Evolutionary conservation across 2,113 vertebrate genomes (phyloP).

Genomic region (Dasyprocta punctata): DNA sequence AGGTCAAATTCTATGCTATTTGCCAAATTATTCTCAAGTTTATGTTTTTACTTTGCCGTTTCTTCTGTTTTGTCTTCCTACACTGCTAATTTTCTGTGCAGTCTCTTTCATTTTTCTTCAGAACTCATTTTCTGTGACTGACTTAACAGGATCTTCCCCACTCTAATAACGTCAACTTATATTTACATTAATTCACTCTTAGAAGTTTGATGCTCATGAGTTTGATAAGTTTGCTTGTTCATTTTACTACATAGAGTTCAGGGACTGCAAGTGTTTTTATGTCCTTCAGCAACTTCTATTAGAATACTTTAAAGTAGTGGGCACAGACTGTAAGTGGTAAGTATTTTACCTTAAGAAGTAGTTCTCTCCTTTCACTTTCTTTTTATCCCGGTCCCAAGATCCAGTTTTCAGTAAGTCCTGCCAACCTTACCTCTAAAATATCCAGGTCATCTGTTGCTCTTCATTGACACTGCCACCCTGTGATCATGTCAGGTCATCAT

Average conservation of each 20-base stretch:
- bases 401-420: neutral
- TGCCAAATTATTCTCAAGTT: conserved; percentile 28
- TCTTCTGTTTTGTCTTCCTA: conserved; percentile 25
- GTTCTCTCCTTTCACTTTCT: neutral
- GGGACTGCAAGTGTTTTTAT: neutral
- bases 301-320: conserved; percentile 5
- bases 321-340: neutral
- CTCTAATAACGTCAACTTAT: conserved; percentile 34
- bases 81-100: conserved; percentile 6
- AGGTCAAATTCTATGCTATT: neutral
- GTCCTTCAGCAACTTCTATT: neutral
- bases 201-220: neutral
- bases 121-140: conserved; percentile 37
- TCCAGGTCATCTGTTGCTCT: neutral
- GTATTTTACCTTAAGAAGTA: conserved; percentile 4
- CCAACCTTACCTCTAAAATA: neutral
- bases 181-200: conserved; percentile 35
- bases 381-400: neutral
- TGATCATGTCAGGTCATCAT: neutral
- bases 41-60: conserved; percentile 39
- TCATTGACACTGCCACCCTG: neutral
- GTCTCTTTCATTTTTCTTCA: neutral
- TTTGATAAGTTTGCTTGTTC: conserved; percentile 16
- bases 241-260: neutral
- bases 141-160: neutral